Evolutionary conservation across 2,888 invertebrate species (phyloP).

Genomic region (Ceramica pisi): DNA sequence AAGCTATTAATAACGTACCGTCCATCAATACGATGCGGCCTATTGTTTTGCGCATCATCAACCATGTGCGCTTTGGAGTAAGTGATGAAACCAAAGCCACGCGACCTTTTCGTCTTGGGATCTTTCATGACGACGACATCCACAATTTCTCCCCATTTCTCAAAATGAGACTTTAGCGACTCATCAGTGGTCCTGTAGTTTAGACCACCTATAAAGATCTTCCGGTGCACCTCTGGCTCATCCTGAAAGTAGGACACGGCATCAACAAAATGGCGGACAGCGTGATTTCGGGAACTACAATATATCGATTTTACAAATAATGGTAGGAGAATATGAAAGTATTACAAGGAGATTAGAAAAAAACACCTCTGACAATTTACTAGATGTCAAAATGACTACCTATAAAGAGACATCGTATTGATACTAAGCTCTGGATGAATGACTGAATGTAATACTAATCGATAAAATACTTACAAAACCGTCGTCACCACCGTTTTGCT

Average conservation of each 20-base stretch:
- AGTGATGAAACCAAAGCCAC: conserved; percentile 99
- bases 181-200: conserved; percentile 99
- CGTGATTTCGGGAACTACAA: conserved; percentile 40
- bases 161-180: conserved; percentile 97
- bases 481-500: conserved; percentile 88
- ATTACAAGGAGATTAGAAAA: not conserved
- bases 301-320: conserved; percentile 4
- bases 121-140: conserved; percentile 99
- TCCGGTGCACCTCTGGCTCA: conserved; percentile 96
- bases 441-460: not conserved
- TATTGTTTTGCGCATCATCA: conserved; percentile 97
- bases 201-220: conserved; percentile 98
- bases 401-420: too few relatives aligned
- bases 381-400: not conserved
- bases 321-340: too few relatives aligned
- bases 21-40: conserved; percentile 98
- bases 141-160: conserved; percentile 99
- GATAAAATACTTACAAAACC: conserved; percentile 83
- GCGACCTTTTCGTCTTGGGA: conserved; percentile 97
- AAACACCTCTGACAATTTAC: not conserved
- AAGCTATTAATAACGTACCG: conserved; percentile 86
- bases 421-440: too few relatives aligned
- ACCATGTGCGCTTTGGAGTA: conserved; percentile 98
- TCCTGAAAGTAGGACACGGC: conserved; percentile 87
- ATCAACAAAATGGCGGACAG: conserved; percentile 88